Base-by-base conservation (phyloP, 2,888 invertebrate species). In the Sarcophaga variegata region DNA sequence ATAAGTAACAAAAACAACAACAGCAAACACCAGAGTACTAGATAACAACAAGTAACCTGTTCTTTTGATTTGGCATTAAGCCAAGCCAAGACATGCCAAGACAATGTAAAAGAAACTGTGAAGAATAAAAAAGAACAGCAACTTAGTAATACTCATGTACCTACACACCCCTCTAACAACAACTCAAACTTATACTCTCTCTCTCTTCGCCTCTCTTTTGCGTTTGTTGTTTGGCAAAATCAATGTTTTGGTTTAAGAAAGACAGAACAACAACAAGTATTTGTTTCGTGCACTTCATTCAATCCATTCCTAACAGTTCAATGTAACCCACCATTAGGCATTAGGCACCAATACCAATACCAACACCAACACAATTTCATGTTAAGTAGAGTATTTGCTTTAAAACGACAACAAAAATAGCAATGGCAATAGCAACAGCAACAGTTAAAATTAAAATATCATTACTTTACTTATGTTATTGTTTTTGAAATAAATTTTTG, bases 61-160 rank as follows among this genome's bases (percentile, higher is more conserved):
- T 87, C 87, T 87, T 83, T 83, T 81, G 69, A 83, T 71, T 87
- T 87, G 87, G 87, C 84, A 84, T 87, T 87, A 84, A 87, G 84
- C 84, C 37, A 37, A 37, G 37, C 84, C 81, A 87, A 63, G 70
- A 80, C 60, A 76, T 66, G 37, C 87, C 81, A 87, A 63, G 70
- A 82, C 49, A 76, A 71, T 81, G 78, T 81, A 54, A 54, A 54
- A 54, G 17, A 14, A 54, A 54, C 12, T 49, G 4, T 14, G 12
- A 49, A 49, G 49, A 49, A 0, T 2, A 49, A 49, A 17, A 54
- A 54, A 54, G 17, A 37, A 37, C 37, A 37, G 8, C 37, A 37
- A 37, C 37, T 37, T 37, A 37, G 17, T 54, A 54, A 54, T 14
- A 49, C 54, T 14, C 12, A 12, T 14, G 3, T 54, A 17, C 14